These are phyloP conservation scores for Oligia latruncula DNA, from an alignment of 2,888 invertebrate genomes.

Conservation along the genomic window DNA sequence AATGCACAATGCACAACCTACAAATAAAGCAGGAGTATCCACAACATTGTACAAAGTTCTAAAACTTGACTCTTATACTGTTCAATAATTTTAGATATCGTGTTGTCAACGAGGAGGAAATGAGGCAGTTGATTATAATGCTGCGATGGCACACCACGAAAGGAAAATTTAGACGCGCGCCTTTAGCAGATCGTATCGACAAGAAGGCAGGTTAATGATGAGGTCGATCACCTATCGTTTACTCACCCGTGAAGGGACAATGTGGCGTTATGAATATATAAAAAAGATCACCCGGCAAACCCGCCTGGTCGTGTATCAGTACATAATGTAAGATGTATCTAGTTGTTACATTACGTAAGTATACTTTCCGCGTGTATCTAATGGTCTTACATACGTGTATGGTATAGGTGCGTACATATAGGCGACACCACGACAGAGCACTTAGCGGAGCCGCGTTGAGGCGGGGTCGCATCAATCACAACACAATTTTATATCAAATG, in stretches of 20 bases:
- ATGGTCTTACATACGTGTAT: slow-evolving; percentile 70
- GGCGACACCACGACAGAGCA: slow-evolving; percentile 86
- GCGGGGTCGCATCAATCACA: slow-evolving; percentile 89
- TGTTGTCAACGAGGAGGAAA: slow-evolving; percentile 64
- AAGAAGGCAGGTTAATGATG: slow-evolving; percentile 64
- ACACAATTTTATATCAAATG: slow-evolving; percentile 90
- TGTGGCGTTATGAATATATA: slow-evolving; percentile 57
- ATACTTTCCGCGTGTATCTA: slow-evolving; percentile 68
- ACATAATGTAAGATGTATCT: slow-evolving; percentile 45
- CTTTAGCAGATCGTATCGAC: slow-evolving; percentile 61
- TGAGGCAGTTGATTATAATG: slow-evolving; percentile 65
- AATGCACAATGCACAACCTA: slow-evolving; percentile 17
- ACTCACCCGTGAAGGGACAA: slow-evolving; percentile 61
- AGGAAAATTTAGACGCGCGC: slow-evolving; percentile 55
- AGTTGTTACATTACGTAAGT: slow-evolving; percentile 56
- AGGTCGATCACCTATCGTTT: slow-evolving; percentile 65
- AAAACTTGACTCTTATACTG: slow-evolving; percentile 41
- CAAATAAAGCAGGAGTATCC: slow-evolving; percentile 33
- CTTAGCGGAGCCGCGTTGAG: slow-evolving; percentile 85
- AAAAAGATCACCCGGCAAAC: slow-evolving; percentile 53
- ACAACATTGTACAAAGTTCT: slow-evolving; percentile 28
- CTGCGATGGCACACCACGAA: slow-evolving; percentile 52
- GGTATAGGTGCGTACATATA: slow-evolving; percentile 72
- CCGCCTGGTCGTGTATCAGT: slow-evolving; percentile 38
- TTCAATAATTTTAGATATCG: slow-evolving; percentile 59